These are phyloP conservation scores for Sterna hirundo DNA, from an alignment of 2,113 vertebrate species.

Conservation along the genomic window DNA sequence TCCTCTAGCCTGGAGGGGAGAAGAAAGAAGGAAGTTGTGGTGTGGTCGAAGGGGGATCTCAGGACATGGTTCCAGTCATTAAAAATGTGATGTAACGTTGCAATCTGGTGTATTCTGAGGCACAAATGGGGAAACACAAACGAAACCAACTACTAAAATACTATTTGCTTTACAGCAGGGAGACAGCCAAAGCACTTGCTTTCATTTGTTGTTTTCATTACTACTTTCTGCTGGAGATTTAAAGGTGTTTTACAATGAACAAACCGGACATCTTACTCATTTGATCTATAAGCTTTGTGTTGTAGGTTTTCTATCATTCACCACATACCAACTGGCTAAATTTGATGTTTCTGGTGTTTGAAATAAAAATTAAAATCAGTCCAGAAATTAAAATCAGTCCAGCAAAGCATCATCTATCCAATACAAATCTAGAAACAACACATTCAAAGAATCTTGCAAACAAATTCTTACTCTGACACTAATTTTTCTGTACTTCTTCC, in stretches of 20 bases:
- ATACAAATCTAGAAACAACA: not conserved
- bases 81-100: slow-evolving; percentile 54
- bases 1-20: not conserved
- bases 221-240: not conserved
- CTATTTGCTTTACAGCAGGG: not conserved
- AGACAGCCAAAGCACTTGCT: not conserved
- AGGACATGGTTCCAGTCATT: slow-evolving; percentile 54
- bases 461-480: not conserved
- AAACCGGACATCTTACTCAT: not conserved
- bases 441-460: not conserved
- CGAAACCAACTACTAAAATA: not conserved
- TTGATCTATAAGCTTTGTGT: not conserved
- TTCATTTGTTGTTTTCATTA: not conserved
- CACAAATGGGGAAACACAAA: slow-evolving; percentile 37
- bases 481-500: slow-evolving; percentile 37
- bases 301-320: not conserved
- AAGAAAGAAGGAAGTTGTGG: slow-evolving; percentile 43
- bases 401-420: not conserved
- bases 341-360: not conserved
- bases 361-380: not conserved
- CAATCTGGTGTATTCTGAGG: slow-evolving; percentile 49
- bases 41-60: slow-evolving; percentile 44
- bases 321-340: not conserved
- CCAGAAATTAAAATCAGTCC: not conserved
- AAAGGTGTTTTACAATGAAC: not conserved